Conservation (phyloP, 2,888 invertebrate species). For the Alviniconcha strummeri region DNA sequence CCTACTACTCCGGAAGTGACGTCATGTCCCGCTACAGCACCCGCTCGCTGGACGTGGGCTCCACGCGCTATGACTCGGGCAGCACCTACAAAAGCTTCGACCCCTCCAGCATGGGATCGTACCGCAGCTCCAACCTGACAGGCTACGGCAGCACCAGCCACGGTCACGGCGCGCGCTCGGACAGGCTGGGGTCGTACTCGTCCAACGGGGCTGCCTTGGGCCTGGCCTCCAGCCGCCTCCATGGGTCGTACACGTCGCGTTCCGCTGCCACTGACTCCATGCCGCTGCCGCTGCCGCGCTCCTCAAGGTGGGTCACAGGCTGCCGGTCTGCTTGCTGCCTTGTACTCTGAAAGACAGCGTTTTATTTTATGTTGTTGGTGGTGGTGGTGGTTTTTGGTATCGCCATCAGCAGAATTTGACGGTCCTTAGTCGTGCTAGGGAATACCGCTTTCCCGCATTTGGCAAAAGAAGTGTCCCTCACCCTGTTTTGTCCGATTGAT, state of each 20-base stretch:
- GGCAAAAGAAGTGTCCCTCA: too few relatives aligned
- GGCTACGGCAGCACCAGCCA: constrained; percentile 3
- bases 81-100: constrained; percentile 12
- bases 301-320: constrained; percentile 7
- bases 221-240: constrained; percentile 15
- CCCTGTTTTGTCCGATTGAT: too few relatives aligned
- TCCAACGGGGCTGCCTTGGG: not conserved
- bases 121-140: constrained; percentile 26
- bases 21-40: constrained; percentile 38
- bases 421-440: too few relatives aligned
- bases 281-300: constrained; percentile 18
- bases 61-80: constrained; percentile 15
- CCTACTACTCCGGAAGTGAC: constrained; percentile 18
- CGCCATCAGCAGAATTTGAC: too few relatives aligned
- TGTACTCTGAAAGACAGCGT: too few relatives aligned
- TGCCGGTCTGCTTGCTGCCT: too few relatives aligned
- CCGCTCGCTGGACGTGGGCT: constrained; percentile 18
- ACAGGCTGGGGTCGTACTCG: not conserved
- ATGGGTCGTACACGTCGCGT: constrained; percentile 21
- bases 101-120: constrained; percentile 3
- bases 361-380: too few relatives aligned
- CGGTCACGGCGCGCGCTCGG: not conserved
- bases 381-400: too few relatives aligned
- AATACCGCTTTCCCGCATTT: too few relatives aligned
- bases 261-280: constrained; percentile 6